phyloP scores from a whole-genome alignment of 2,888 invertebrate species.

The Zele albiditarsus region DNA sequence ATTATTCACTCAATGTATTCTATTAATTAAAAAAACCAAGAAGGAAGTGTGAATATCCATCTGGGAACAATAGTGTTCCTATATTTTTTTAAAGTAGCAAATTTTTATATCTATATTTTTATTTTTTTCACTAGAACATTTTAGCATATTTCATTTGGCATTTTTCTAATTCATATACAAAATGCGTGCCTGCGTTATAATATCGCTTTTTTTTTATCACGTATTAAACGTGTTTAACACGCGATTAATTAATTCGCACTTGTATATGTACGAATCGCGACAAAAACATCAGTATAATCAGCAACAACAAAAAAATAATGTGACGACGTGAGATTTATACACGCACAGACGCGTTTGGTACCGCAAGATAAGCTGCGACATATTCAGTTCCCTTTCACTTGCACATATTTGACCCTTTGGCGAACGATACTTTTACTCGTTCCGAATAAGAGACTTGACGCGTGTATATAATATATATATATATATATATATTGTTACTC shows the following conservation, averaged over 20 bases:
- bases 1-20: too few species aligned
- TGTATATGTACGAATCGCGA: constrained; percentile 32
- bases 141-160: too few species aligned
- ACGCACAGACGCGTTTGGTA: constrained; percentile 10
- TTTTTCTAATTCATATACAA: neutral
- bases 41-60: too few species aligned
- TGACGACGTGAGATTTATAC: neutral
- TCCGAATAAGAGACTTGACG: constrained; percentile 27
- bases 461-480: neutral
- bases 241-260: constrained; percentile 49
- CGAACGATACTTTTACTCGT: constrained; percentile 8
- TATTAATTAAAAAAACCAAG: too few species aligned
- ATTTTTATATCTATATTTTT: too few species aligned
- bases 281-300: constrained; percentile 27
- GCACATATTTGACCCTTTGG: neutral
- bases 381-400: constrained; percentile 55
- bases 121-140: too few species aligned
- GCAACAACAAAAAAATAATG: neutral
- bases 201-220: neutral
- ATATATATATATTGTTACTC: constrained; percentile 45
- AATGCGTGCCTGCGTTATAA: neutral
- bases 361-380: constrained; percentile 59
- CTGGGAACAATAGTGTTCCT: too few species aligned
- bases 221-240: constrained; percentile 44
- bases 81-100: too few species aligned